Conservation (phyloP, 2,113 vertebrate species). For the Antennarius striatus region DNA sequence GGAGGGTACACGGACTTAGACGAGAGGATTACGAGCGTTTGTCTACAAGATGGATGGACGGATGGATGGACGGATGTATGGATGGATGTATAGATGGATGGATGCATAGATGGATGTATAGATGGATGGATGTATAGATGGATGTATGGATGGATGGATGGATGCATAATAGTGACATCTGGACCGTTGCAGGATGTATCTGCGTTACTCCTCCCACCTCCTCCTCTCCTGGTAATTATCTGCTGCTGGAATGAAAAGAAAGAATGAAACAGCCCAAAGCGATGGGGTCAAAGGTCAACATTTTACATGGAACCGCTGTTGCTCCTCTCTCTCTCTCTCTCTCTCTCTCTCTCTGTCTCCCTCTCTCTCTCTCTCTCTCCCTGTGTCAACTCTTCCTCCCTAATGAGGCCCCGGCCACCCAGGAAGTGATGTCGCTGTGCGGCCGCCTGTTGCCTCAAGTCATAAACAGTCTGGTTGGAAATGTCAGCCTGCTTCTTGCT, state of each 20-base stretch:
- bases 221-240: conserved; percentile 4
- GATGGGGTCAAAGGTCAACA: conserved; percentile 34
- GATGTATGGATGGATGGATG: no score
- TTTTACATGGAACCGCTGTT: conserved; percentile 22
- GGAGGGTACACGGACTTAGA: no score
- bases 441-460: conserved; percentile 45
- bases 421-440: conserved; percentile 60
- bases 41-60: no score
- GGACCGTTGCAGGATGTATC: not conserved
- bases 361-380: not conserved
- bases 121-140: no score
- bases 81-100: no score
- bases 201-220: not conserved
- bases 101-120: no score
- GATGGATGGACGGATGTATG: no score
- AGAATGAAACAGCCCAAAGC: conserved; percentile 28
- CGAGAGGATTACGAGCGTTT: no score
- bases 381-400: conserved; percentile 38
- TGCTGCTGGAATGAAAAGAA: conserved; percentile 12
- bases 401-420: conserved; percentile 61
- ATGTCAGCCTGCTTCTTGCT: conserved; percentile 54
- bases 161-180: not conserved
- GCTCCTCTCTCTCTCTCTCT: conserved; percentile 2
- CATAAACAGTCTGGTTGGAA: conserved; percentile 57
- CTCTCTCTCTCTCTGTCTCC: no score